Evolutionary conservation across 2,888 invertebrate genomes (phyloP), one percentile per base, ranked within the genome.

Genomic region (Limulus polyphemus): DNA sequence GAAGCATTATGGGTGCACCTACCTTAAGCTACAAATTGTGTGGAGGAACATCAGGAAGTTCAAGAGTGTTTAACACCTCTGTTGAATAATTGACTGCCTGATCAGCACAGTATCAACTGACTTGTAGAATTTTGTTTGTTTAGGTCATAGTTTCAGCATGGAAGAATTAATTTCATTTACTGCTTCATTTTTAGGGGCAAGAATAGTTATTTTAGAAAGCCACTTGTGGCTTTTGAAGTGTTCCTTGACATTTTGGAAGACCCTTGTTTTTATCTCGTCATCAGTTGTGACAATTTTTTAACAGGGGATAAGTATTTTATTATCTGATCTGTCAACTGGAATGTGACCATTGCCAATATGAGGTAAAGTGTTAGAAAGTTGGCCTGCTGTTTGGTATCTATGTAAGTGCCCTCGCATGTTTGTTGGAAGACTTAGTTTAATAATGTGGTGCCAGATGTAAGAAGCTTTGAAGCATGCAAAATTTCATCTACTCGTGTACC

Each of bases 381-480:
- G 32, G 3, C 59, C 50, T 14, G 52, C 55, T 14, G 63, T 56
- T 55, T 7, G 2, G 51, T 67, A 58, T 56, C 54, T 60, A 63
- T 60, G 50, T 65, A 32, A 16, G 12, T 56, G 57, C 10, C 64
- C 57, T 49, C 62, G 63, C 67, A 67, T 64, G 54, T 69, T 69
- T 12, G 56, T 68, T 46, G 10, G 59, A 14, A 69, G 58, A 11
- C 14, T 13, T 5, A 65, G n/a, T 52, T 58, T 64, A 11, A 61
- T 16, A 1, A 69, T 65, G 16, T 62, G 4, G 11, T 47, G 1
- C 71, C 69, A 71, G 11, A 71, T 14, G 55, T 51, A 54, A 11
- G 67, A 72, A n/a, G 57, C 32, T 62, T 71, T 72, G 1, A 74
- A 16, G 52, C 68, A 73, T 2, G 32, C 69, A 13, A 65, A 11